phyloP scores from a whole-genome alignment of 1,140 invertebrate species.

The Macrosteles quadrilineatus region DNA sequence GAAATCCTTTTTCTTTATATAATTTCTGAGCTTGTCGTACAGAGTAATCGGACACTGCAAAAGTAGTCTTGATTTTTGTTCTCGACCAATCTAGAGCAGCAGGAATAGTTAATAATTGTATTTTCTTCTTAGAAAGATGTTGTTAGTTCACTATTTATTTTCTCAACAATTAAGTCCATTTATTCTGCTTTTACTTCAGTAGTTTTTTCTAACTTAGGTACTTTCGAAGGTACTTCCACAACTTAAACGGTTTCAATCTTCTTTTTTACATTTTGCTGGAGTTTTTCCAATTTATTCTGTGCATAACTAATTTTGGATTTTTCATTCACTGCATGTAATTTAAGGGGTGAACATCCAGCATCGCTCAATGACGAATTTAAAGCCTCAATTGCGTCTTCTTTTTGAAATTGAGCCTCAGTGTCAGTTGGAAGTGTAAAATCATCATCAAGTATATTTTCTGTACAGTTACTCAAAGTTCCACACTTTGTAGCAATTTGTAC shows the following conservation, averaged over 20 bases:
- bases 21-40: conserved; percentile 1
- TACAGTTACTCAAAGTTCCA: too few species aligned
- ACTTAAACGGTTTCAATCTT: too few species aligned
- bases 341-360: conserved; percentile 22
- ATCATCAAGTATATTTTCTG: too few species aligned
- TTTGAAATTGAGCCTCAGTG: conserved; percentile 16
- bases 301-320: too few species aligned
- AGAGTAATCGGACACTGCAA: conserved; percentile 15
- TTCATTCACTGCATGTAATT: conserved; percentile 22
- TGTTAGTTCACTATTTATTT: too few species aligned
- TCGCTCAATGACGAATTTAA: conserved; percentile 19
- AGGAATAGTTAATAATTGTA: too few species aligned
- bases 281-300: conserved; percentile 16
- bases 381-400: conserved; percentile 19
- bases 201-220: conserved; percentile 8
- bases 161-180: too few species aligned
- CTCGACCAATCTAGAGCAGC: too few species aligned
- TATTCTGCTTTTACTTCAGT: conserved; percentile 16
- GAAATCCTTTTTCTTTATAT: conserved; percentile 24
- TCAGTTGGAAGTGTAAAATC: conserved; percentile 15
- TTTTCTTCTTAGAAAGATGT: too few species aligned
- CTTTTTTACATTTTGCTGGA: conserved; percentile 17
- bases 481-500: too few species aligned
- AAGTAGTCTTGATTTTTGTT: too few species aligned
- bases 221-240: conserved; percentile 14